These are phyloP conservation scores for Drosophila tripunctata DNA, from an alignment of 2,888 invertebrate genomes.

Conservation along the genomic window DNA sequence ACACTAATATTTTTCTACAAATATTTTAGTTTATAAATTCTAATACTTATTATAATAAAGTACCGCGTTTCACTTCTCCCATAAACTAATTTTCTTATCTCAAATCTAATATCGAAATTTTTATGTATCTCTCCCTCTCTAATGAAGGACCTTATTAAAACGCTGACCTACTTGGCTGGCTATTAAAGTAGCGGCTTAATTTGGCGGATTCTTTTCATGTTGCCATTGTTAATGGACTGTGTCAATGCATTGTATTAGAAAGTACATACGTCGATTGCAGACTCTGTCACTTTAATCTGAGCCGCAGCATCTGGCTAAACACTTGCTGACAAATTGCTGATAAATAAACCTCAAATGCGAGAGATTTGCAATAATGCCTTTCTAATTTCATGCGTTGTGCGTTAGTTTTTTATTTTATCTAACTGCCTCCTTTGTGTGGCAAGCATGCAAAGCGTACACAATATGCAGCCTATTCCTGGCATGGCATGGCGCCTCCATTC, in stretches of 20 bases:
- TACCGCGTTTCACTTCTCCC: no score
- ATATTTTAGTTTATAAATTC: no score
- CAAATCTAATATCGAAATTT: not conserved
- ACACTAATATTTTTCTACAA: no score
- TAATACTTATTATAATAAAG: no score
- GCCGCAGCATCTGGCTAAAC: slow-evolving; percentile 71
- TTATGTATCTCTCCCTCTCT: not conserved
- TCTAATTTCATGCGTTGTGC: slow-evolving; percentile 74
- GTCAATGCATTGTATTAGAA: slow-evolving; percentile 70
- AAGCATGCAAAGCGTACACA: slow-evolving; percentile 73
- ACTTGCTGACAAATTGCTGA: slow-evolving; percentile 79
- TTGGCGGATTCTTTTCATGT: slow-evolving; percentile 22
- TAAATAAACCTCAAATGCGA: slow-evolving; percentile 72
- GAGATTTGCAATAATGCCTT: slow-evolving; percentile 77
- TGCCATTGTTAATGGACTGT: slow-evolving; percentile 50
- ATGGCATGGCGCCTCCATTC: slow-evolving; percentile 24
- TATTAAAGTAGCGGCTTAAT: slow-evolving; percentile 2
- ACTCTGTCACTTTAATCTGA: slow-evolving; percentile 67
- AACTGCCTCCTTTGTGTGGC: slow-evolving; percentile 38
- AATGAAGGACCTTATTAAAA: slow-evolving; percentile 6
- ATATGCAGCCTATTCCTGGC: slow-evolving; percentile 3
- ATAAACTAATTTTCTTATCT: not conserved
- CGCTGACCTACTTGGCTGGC: slow-evolving; percentile 21
- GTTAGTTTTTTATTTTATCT: no score
- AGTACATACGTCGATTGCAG: slow-evolving; percentile 43